These are phyloP conservation scores for Poeciliopsis retropinna DNA, from an alignment of 2,113 vertebrate species.

Conservation along the genomic window DNA sequence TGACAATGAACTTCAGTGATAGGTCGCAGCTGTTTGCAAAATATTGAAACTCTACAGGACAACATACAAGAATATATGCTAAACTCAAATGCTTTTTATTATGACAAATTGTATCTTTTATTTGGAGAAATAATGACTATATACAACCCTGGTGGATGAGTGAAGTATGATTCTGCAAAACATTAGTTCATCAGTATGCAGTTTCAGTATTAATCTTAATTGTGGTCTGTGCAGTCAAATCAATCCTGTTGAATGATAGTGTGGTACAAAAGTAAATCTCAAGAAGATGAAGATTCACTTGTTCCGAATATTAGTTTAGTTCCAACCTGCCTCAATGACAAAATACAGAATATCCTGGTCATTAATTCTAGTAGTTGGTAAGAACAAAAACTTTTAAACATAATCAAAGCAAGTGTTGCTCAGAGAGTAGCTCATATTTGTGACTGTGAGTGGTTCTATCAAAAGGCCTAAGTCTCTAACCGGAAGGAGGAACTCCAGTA, in stretches of 20 bases:
- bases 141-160: too few species aligned
- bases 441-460: constrained; percentile 14
- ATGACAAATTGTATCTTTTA: too few species aligned
- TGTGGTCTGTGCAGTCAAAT: constrained; percentile 40
- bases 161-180: constrained; percentile 7
- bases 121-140: too few species aligned
- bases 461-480: not conserved
- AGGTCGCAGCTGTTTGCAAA: too few species aligned
- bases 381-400: constrained; percentile 16
- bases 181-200: constrained; percentile 13
- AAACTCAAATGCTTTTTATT: too few species aligned
- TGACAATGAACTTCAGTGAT: too few species aligned
- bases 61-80: too few species aligned
- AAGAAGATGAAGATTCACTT: constrained; percentile 31
- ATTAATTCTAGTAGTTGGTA: constrained; percentile 25
- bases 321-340: constrained; percentile 19
- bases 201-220: constrained; percentile 48
- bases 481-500: constrained; percentile 2
- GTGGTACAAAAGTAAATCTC: constrained; percentile 26
- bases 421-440: constrained; percentile 5
- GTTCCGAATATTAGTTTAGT: constrained; percentile 28
- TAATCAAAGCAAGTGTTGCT: constrained; percentile 30
- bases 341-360: constrained; percentile 4
- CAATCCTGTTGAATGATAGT: constrained; percentile 28
- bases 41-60: too few species aligned